Percentiles rank a stretch among this genome's conserved stretches.
Conservation (phyloP, 2,113 vertebrate species). For the Dicrurus megarhynchus region DNA sequence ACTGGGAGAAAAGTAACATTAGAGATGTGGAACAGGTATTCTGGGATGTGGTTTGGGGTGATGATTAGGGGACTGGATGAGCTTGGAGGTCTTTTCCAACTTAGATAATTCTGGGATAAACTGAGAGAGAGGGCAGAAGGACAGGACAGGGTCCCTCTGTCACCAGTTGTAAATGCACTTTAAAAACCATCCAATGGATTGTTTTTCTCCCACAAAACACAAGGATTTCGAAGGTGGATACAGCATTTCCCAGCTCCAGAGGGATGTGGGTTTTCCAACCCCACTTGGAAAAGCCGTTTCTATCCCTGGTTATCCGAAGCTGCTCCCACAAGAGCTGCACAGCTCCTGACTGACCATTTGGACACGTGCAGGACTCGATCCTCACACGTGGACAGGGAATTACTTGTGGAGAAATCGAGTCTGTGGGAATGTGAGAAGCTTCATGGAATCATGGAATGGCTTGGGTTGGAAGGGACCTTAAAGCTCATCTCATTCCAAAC, state of each 20-base stretch:
- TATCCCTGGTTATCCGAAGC: not conserved
- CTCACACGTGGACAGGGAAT: not conserved
- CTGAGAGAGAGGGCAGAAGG: not conserved
- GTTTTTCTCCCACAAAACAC: not conserved
- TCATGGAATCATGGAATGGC: not conserved
- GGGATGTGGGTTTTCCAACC: not conserved
- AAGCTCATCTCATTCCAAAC: rapidly evolving
- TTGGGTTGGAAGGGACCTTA: not conserved
- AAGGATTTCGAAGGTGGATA: not conserved
- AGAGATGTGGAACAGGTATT: not conserved
- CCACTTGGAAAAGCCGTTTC: not conserved
- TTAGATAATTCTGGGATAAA: not conserved
- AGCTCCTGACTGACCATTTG: not conserved
- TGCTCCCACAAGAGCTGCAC: not conserved
- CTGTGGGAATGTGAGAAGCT: not conserved
- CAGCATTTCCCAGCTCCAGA: not conserved
- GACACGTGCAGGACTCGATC: not conserved
- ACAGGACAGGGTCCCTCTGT: not conserved
- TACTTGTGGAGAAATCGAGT: not conserved
- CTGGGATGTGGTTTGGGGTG: not conserved
- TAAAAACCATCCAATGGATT: not conserved
- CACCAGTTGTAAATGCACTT: not conserved
- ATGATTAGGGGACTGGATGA: not conserved
- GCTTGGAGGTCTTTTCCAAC: not conserved
- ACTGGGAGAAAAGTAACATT: not conserved